A percentile compares a stretch with the other conserved stretches of the same genome.
phyloP scores from a whole-genome alignment of 2,113 vertebrate species.

The Chaetura pelagica region DNA sequence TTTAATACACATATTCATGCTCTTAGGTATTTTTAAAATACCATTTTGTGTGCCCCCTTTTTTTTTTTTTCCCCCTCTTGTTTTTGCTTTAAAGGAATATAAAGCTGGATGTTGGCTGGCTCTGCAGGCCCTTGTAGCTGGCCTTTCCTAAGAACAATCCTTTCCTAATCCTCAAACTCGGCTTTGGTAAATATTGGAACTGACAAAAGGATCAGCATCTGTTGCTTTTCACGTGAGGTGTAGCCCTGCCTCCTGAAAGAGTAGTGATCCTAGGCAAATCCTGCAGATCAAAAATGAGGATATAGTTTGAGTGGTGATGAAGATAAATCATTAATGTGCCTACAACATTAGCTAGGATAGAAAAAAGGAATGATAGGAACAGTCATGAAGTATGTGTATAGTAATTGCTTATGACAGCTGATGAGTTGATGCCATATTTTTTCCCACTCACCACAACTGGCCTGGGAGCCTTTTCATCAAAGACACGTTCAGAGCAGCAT shows the following conservation, averaged over 20 bases:
- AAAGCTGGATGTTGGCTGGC: neutral
- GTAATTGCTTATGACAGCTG: neutral
- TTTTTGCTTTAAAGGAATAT: neutral
- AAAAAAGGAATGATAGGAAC: neutral
- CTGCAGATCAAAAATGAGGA: neutral
- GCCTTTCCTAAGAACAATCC: neutral
- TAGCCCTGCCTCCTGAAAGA: neutral
- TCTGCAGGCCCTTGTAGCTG: neutral
- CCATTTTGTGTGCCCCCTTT: accelerated
- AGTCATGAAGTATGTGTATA: neutral
- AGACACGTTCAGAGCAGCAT: neutral
- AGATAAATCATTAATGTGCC: neutral
- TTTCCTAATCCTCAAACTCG: neutral
- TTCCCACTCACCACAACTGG: neutral
- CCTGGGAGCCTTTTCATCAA: neutral
- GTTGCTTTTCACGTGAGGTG: neutral
- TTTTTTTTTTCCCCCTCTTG: accelerated
- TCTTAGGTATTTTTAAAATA: neutral
- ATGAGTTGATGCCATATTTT: neutral
- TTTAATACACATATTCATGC: neutral
- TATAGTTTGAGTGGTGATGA: neutral
- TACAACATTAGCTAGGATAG: neutral
- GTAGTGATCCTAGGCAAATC: neutral
- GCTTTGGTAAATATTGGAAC: neutral
- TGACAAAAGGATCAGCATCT: neutral